Base-by-base conservation (phyloP, 2,888 invertebrate genomes). In the Campoletis raptor region DNA sequence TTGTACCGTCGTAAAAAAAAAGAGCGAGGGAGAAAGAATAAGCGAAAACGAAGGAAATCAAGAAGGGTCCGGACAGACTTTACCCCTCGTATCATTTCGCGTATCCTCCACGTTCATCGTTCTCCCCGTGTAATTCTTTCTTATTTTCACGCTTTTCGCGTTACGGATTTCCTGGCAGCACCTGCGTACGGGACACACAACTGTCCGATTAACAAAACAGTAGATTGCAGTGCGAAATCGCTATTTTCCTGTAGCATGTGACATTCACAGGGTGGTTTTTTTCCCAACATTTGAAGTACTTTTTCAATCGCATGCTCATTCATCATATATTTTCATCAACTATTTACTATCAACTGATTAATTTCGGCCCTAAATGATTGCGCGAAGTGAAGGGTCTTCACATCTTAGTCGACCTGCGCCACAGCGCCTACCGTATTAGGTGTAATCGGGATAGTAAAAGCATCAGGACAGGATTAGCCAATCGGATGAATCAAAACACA, bases 1-100 rank as follows among this genome's bases (percentile, higher is more conserved):
- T 91, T 91, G 90, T 88, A 89, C 89, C 89, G 90, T 91, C 91
- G 91, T 92, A 92, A 92, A 91, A 92, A 91, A 86, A 84, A 70
- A 88, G 88, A 88, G 88, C 88, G 81, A 78, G 73, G 61, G 67
- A 40, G 76, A 77, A 48, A 42, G 80, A 81, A 77, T 21, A 42
- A 70, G 70, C 45, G 74, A 81, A 64, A 61, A 73, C 57, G 77
- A 83, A 86, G 86, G 87, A 87, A 88, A 88, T 87, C 85, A 77
- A 87, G 86, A 85, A 88, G 88, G 88, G 81, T 81, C 83, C 64
- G 61, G 74, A 72, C 18, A 83, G 82, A 80, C 88, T 87, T 78
- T 73, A 73, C 85, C 83, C 86, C 86, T 89, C 79, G 84, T 76
- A 81, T 85, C 77, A 83, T 79, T 79, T 81, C 81, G 74, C 78